Evolutionary conservation across 2,797 vertebrate genomes (phyloP).

Genomic region (Acipenser ruthenus): DNA sequence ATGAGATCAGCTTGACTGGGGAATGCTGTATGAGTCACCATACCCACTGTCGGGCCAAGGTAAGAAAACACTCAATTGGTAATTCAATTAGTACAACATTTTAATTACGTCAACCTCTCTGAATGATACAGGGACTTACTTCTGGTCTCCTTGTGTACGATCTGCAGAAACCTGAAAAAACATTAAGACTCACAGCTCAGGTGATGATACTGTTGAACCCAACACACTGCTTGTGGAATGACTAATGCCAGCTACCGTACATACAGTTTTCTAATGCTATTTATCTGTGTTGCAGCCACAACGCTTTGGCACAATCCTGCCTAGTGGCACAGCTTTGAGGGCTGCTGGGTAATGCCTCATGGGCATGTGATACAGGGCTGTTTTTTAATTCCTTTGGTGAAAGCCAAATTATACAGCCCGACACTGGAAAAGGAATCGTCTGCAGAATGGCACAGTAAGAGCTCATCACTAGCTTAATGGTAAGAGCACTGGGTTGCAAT

Average conservation of each 20-base stretch:
- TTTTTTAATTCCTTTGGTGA: too few relatives aligned
- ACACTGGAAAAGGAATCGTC: too few relatives aligned
- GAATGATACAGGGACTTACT: neutral
- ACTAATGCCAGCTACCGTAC: neutral
- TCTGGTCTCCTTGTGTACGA: neutral
- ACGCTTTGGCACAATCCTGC: too few relatives aligned
- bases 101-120: neutral
- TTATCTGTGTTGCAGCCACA: too few relatives aligned
- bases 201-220: neutral
- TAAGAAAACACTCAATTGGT: neutral
- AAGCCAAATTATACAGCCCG: too few relatives aligned
- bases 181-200: neutral
- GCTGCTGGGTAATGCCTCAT: neutral
- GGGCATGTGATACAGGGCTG: too few relatives aligned
- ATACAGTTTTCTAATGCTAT: too few relatives aligned
- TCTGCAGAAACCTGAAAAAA: conserved; percentile 1
- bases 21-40: neutral
- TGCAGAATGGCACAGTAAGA: too few relatives aligned
- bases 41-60: too few relatives aligned
- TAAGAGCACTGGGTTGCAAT: too few relatives aligned
- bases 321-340: neutral
- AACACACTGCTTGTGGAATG: neutral
- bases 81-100: neutral
- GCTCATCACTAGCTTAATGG: too few relatives aligned
- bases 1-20: neutral